Base-by-base conservation (phyloP, 2,797 vertebrate genomes). In the Leptatherina wallacei region DNA sequence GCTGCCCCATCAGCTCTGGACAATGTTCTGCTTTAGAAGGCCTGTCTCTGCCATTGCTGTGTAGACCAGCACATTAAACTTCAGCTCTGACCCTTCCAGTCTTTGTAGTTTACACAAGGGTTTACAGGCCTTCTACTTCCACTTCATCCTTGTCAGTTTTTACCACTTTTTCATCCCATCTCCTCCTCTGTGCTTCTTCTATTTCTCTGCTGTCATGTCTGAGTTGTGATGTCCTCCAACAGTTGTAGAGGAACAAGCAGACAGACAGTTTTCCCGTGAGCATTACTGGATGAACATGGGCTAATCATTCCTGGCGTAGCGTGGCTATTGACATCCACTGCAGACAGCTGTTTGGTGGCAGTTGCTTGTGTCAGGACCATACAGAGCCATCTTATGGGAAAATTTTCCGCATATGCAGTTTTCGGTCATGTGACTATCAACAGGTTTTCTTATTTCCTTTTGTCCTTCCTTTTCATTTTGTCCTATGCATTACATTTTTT, bases 261-360 rank as follows among this genome's bases (percentile, higher is more conserved):
- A 85, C 74, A 73, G 75, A 60, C 78, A 18, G 47, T 61, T 83
- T 84, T 82, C 77, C 77, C 33, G 76, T 32, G 77, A 72, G 61
- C 47, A 13, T 27, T 64, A 59, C 62, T 58, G 71, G 67, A 80
- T 69, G 76, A 77, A 79, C 24, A 61, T 66, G 24, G 61, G 65
- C 73, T 84, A 85, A 86, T 88, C 78, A 75, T 83, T 75, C 72
- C 78, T 85, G 78, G 81, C 70, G 33, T 84, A 68, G 75, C 20
- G 24, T 81, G 44, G 71, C 69, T 33, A 32, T 33, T 40, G 68
- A 69, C 20, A 11, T 63, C 73, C 61, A 38, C 64, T 16, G 35
- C 76, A 73, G 79, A 86, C 81, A 86, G 76, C 72, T 84, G 71
- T 65, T 75, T 76, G 71, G 67, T 87, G 71, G 69, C 51, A 20